Evolutionary conservation across 2,113 vertebrate genomes (phyloP).

Genomic region (Piliocolobus tephrosceles): DNA sequence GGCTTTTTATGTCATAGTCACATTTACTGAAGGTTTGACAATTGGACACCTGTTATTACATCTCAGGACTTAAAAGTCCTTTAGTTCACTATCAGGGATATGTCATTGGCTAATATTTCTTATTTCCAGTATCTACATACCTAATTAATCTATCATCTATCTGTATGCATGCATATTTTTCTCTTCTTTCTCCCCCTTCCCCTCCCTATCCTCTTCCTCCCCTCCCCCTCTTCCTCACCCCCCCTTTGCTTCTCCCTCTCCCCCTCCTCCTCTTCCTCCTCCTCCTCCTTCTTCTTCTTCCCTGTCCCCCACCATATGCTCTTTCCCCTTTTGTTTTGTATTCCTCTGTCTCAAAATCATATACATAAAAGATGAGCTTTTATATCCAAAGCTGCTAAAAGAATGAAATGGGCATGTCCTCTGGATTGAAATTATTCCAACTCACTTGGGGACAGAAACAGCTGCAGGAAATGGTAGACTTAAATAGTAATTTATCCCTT

Average conservation of each 20-base stretch:
- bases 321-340: background rate
- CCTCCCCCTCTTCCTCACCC: too few species aligned
- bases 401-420: background rate
- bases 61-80: background rate
- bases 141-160: background rate
- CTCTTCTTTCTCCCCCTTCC: background rate
- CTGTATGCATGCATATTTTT: background rate
- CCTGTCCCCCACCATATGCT: rapidly evolving
- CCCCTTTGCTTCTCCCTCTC: too few species aligned
- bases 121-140: background rate
- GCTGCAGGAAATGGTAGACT: background rate
- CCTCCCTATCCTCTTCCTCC: too few species aligned
- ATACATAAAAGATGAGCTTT: background rate
- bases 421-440: background rate
- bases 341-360: background rate
- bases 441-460: background rate
- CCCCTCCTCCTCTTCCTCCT: too few species aligned
- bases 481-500: background rate
- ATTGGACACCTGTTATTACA: background rate
- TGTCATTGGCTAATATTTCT: background rate
- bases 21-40: background rate
- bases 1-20: background rate
- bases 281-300: background rate
- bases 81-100: background rate
- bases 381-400: background rate